Evolutionary conservation across 2,113 vertebrate genomes (phyloP).

Genomic region (Aepyceros melampus): DNA sequence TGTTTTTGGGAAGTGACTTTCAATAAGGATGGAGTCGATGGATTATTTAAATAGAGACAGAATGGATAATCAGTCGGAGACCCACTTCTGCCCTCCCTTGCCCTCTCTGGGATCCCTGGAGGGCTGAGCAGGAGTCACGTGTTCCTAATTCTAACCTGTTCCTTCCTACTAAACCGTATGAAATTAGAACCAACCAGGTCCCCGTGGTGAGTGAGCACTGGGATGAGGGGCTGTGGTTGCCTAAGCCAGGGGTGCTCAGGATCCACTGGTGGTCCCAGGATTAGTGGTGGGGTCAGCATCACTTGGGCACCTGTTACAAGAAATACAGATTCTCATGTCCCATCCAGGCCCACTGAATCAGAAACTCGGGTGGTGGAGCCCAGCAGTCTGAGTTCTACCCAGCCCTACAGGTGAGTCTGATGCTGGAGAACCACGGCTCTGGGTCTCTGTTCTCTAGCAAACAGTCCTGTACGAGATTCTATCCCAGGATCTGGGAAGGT

Average conservation of each 20-base stretch:
- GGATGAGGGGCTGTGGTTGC: neutral
- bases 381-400: neutral
- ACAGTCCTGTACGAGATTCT: neutral
- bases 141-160: neutral
- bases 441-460: neutral
- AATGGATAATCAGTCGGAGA: neutral
- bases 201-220: neutral
- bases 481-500: neutral
- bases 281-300: neutral
- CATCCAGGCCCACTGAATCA: neutral
- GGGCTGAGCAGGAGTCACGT: neutral
- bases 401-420: neutral
- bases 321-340: neutral
- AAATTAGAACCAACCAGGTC: neutral
- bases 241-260: neutral
- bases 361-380: neutral
- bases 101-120: neutral
- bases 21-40: neutral
- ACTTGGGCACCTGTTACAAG: neutral
- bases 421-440: neutral
- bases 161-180: neutral
- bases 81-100: neutral
- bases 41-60: neutral
- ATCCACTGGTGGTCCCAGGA: neutral
- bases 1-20: constrained; percentile 65